Base-by-base conservation (phyloP, 2,888 invertebrate species). In the Drosophila paramelanica region DNA sequence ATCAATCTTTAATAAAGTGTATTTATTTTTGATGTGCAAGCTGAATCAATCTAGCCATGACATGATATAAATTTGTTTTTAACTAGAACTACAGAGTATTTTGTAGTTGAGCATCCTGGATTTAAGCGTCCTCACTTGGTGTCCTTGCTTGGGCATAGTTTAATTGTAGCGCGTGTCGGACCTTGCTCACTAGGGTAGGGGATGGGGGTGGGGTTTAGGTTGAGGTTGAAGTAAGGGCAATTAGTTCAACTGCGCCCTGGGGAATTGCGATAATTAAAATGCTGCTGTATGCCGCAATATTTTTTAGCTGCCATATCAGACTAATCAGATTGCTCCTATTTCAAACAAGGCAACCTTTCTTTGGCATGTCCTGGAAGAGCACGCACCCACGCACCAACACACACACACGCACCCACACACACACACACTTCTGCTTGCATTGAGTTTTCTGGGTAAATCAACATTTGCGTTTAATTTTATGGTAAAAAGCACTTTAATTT, bases 381-480 rank as follows among this genome's bases (percentile, higher is more conserved):
- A 31, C 25, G 4, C 27, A 50, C 17, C 20, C 38, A 10, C 17
- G 41, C 50, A 5, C 42, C 14, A 8, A n/a, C 10, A n/a, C 41
- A 39, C 17, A 7, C 46, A 27, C n/a, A 36, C 3, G 17, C 5
- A 45, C 43, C 8, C 31, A 51, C 39, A 56, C 49, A 43, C 25
- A 10, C 45, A 13, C 6, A 38, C 10, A 11, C 33, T 3, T 4
- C 0, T 11, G 4, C 33, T 11, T 33, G 8, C 31, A 8, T 33
- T 2, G 13, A 13, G 27, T 31, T 39, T 17, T 42, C 46, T 49
- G 51, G 61, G 46, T 77, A 79, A 83, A 73, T 80, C 89, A 84
- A 88, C 87, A 88, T 84, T 84, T 84, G 87, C 89, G 72, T 84
- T 84, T 83, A 78, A 88, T 84, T 84, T 88, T 73, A 88, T 83